These are phyloP conservation scores for Anhinga anhinga DNA, from an alignment of 2,113 vertebrate genomes.

Conservation along the genomic window DNA sequence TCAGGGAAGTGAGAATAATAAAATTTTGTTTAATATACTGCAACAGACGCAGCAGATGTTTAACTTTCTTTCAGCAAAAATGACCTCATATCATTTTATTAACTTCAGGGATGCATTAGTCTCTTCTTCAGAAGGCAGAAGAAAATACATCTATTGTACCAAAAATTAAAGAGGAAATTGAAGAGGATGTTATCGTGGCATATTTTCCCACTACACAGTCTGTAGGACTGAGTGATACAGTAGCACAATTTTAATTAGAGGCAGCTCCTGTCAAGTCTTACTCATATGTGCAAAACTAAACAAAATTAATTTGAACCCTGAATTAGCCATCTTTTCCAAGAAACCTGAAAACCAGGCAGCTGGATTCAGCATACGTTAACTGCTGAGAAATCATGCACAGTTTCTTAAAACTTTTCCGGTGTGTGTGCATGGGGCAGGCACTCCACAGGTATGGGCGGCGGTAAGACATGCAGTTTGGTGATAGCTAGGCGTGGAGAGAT, in stretches of 20 bases:
- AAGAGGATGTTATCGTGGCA: neutral
- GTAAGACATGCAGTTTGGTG: accelerated
- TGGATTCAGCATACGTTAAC: neutral
- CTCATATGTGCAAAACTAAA: neutral
- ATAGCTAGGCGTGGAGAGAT: accelerated
- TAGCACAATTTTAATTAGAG: neutral
- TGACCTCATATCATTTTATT: neutral
- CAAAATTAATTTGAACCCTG: neutral
- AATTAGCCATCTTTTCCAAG: neutral
- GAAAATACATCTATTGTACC: neutral
- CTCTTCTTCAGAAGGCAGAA: neutral
- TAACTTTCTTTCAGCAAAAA: neutral
- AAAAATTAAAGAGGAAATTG: conserved; percentile 30
- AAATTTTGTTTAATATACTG: conserved; percentile 12
- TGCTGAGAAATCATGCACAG: accelerated
- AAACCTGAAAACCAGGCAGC: neutral
- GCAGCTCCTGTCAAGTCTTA: neutral
- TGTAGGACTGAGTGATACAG: neutral
- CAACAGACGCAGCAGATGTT: neutral
- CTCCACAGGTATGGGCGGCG: accelerated
- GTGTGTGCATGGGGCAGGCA: neutral
- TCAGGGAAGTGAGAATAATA: neutral
- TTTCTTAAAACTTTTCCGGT: too few species aligned
- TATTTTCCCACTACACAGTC: neutral
- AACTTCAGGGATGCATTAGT: neutral